Evolutionary conservation across 1,140 invertebrate species (phyloP).

Genomic region (Drosophila nigrodunni): DNA sequence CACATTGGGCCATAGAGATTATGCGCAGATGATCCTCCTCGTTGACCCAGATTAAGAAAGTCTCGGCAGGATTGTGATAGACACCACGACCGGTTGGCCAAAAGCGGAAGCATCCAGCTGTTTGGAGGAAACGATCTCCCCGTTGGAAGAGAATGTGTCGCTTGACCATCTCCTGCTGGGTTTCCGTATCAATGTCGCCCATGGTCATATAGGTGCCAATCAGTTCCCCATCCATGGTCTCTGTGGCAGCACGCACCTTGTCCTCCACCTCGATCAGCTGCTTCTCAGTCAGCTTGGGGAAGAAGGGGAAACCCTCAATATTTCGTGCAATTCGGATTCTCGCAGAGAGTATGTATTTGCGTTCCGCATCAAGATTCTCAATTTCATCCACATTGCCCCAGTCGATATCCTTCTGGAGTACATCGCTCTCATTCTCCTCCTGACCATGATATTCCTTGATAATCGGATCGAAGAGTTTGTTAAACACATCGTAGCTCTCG

Average conservation of each 20-base stretch:
- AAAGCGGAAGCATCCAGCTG: conserved; percentile 90
- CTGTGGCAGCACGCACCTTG: conserved; percentile 62
- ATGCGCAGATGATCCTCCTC: conserved; percentile 90
- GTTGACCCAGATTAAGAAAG: conserved; percentile 90
- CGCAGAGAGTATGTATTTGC: conserved; percentile 90
- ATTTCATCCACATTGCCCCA: conserved; percentile 89
- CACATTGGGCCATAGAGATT: conserved; percentile 90
- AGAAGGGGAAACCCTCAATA: conserved; percentile 90
- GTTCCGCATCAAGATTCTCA: conserved; percentile 90
- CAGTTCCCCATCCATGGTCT: conserved; percentile 86
- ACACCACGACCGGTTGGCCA: conserved; percentile 92
- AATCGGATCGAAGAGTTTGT: conserved; percentile 90
- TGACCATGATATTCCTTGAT: conserved; percentile 91
- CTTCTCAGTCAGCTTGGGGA: conserved; percentile 89
- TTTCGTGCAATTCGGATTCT: conserved; percentile 90
- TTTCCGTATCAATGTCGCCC: conserved; percentile 88
- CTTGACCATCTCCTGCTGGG: conserved; percentile 90
- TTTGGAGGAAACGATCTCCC: conserved; percentile 89
- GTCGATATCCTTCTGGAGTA: conserved; percentile 85
- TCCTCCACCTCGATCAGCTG: conserved; percentile 86
- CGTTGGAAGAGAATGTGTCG: conserved; percentile 93
- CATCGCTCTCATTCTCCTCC: conserved; percentile 87
- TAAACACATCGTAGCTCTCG: conserved; percentile 89
- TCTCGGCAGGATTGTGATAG: conserved; percentile 89
- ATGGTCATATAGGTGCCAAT: conserved; percentile 90